Base-by-base conservation (phyloP, 2,888 invertebrate genomes). In the Pogonocherus hispidulus region DNA sequence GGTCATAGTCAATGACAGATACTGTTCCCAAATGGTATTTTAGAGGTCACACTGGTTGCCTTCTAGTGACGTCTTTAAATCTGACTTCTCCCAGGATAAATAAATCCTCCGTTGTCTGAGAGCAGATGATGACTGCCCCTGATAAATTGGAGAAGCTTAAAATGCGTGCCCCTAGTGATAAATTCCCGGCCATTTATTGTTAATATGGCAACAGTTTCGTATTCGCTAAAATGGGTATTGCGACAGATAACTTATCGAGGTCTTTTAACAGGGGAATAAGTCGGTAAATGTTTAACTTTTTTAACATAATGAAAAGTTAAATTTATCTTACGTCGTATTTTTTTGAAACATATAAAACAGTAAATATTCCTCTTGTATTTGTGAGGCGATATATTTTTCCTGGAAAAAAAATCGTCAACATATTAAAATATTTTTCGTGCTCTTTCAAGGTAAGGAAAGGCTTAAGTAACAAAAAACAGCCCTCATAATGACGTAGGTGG, bases 111-210 rank as follows among this genome's bases (percentile, higher is more conserved):
- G 18, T n/a, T 49, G 47, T 60, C 59, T 47, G 41, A 47, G 32
- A 32, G 59, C 59, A 60, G 59, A 57, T 57, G 57, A 60, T 60
- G 59, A 47, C 47, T 49, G 49, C 18, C 32, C 32, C 11, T 49
- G 59, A 60, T 60, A 60, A 49, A 60, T 60, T 49, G 47, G 3
- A 32, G 47, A 11, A 32, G 59, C 59, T 60, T 60, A 47, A 49
- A 47, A 47, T 11, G 20, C 59, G 32, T 47, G 11, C 35, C 23
- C 23, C 23, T 23, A 18, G 47, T 49, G 20, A 47, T 60, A 44
- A 60, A 49, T 60, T 16, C 22, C 20, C 47, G 11, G 47, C 16
- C 49, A 49, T 55, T 55, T n/a, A 37, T 55, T 3, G 59, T 60
- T 44, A 46, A 46, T 44, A 46, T 44, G 16, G 37, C 16, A 23